Evolutionary conservation across 1,140 invertebrate genomes (phyloP).

Genomic region (Listronotus bonariensis): DNA sequence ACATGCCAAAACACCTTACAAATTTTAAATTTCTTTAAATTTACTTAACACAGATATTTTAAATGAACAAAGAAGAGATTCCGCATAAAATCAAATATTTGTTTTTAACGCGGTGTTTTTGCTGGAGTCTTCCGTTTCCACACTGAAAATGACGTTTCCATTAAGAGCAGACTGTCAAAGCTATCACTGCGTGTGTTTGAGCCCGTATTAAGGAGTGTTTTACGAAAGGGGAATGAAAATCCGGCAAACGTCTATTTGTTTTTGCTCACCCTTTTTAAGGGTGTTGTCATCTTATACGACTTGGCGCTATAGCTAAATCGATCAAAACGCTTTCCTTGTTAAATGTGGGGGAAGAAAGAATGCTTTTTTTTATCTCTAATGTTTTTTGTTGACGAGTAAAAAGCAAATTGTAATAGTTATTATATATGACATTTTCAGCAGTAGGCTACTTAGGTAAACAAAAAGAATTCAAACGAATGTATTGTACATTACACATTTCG

Average conservation of each 20-base stretch:
- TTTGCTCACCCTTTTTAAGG: constrained; percentile 21
- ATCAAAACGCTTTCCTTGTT: constrained; percentile 34
- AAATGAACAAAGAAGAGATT: not conserved
- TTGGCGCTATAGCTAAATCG: constrained; percentile 19
- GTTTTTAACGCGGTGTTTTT: constrained; percentile 4
- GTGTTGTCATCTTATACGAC: constrained; percentile 33
- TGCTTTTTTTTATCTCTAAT: constrained; percentile 15
- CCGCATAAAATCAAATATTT: constrained; percentile 21
- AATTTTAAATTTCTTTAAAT: too few relatives aligned
- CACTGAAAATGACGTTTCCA: constrained; percentile 29
- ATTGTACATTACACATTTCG: too few relatives aligned
- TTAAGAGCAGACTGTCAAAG: constrained; percentile 25
- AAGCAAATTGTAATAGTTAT: constrained; percentile 9
- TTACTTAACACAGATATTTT: too few relatives aligned
- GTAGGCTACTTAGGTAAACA: too few relatives aligned
- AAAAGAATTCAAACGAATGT: too few relatives aligned
- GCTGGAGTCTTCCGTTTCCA: not conserved
- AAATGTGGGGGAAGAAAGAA: constrained; percentile 25
- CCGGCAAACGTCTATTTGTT: constrained; percentile 31
- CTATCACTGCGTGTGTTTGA: constrained; percentile 26
- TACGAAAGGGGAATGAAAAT: constrained; percentile 14
- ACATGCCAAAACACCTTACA: too few relatives aligned
- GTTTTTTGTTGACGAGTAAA: constrained; percentile 8
- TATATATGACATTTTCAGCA: too few relatives aligned
- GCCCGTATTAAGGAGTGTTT: constrained; percentile 27